phyloP scores from a whole-genome alignment of 2,113 vertebrate genomes.

The Sinosuthora webbiana region DNA sequence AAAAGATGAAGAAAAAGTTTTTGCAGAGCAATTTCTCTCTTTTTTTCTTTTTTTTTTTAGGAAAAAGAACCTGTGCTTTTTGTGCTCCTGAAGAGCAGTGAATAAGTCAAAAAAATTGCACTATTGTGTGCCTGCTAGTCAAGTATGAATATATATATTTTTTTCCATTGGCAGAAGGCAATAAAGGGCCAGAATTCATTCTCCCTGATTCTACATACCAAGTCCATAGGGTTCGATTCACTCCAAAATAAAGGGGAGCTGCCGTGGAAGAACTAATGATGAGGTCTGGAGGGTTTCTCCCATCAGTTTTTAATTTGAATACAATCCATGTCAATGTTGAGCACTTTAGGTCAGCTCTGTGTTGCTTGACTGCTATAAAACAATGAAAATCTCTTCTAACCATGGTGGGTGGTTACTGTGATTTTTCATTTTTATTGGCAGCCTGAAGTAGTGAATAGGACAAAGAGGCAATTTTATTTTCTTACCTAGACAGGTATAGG shows the following conservation, averaged over 20 bases:
- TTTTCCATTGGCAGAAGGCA: not conserved
- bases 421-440: not conserved
- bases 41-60: not conserved
- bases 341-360: not conserved
- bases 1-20: constrained; percentile 3
- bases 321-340: not conserved
- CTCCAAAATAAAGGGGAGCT: not conserved
- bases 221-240: not conserved
- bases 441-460: not conserved
- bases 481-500: not conserved
- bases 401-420: not conserved
- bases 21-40: not conserved
- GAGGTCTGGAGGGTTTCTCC: not conserved
- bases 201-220: not conserved
- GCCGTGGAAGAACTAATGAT: not conserved
- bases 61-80: not conserved
- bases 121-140: not conserved
- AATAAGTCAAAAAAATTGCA: not conserved
- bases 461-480: not conserved
- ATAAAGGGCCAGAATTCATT: not conserved
- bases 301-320: not conserved
- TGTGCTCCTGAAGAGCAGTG: not conserved
- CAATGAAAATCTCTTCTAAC: not conserved
- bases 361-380: not conserved
- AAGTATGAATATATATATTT: not conserved